Evolutionary conservation across 2,113 vertebrate species (phyloP).

Genomic region (Pseudonaja textilis): DNA sequence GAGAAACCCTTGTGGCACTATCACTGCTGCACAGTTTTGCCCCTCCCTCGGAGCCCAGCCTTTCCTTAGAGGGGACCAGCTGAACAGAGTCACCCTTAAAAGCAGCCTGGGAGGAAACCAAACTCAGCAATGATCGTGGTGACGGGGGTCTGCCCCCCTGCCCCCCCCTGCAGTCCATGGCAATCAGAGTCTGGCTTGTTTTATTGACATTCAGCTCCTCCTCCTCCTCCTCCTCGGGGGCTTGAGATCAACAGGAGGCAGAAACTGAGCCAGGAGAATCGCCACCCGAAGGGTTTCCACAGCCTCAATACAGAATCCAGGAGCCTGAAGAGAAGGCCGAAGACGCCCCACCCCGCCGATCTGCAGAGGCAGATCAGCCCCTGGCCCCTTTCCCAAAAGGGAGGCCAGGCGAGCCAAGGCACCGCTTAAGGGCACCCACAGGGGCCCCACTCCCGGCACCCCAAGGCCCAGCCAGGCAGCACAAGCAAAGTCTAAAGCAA

Average conservation of each 20-base stretch:
- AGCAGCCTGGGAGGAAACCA: background rate
- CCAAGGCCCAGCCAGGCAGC: background rate
- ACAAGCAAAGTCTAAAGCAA: background rate
- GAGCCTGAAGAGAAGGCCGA: no score
- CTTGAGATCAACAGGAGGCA: background rate
- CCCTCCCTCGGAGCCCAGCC: background rate
- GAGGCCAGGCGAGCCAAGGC: background rate
- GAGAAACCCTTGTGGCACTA: background rate
- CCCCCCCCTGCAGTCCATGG: no score
- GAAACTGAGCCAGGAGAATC: background rate
- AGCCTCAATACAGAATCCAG: background rate
- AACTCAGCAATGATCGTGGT: background rate
- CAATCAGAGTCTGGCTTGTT: background rate
- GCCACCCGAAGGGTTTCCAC: background rate
- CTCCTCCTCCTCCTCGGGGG: background rate
- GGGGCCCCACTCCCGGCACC: background rate
- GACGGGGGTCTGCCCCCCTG: accelerated
- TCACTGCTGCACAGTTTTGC: background rate
- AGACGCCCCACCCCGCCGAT: no score
- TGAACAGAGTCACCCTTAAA: background rate
- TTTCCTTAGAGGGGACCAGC: background rate
- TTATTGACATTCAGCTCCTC: background rate
- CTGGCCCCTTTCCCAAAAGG: background rate
- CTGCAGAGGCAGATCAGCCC: background rate
- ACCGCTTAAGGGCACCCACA: no score